These are phyloP conservation scores for Otocyon megalotis DNA, from an alignment of 2,113 vertebrate genomes.

Conservation along the genomic window DNA sequence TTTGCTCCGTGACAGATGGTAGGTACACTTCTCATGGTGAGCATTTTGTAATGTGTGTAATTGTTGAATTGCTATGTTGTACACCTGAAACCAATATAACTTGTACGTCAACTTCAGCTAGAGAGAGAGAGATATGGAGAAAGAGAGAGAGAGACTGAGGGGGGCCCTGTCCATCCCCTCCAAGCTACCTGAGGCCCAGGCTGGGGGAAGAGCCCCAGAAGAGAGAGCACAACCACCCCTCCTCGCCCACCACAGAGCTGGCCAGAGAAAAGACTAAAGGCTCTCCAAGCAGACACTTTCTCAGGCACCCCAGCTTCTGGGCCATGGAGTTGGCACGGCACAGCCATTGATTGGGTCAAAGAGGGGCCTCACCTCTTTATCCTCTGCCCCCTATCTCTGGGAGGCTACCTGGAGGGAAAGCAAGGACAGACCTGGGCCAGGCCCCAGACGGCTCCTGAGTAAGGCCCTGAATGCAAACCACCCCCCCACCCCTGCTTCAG, in stretches of 20 bases:
- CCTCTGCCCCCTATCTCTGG: accelerated
- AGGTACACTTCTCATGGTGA: not conserved
- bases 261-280: not conserved
- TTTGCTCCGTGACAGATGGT: not conserved
- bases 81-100: not conserved
- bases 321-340: no score
- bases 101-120: not conserved
- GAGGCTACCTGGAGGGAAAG: not conserved
- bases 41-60: not conserved
- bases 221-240: not conserved
- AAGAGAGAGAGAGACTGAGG: not conserved
- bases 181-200: not conserved
- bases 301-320: not conserved
- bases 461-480: not conserved
- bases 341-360: not conserved
- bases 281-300: not conserved
- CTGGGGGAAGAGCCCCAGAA: not conserved
- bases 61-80: not conserved
- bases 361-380: not conserved
- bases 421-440: not conserved
- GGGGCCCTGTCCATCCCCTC: no score
- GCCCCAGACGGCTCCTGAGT: not conserved
- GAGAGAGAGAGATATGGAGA: not conserved
- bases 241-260: no score
- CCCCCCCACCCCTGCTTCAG: not conserved